Base-by-base conservation (phyloP, 2,888 invertebrate species). In the Tholera decimalis region DNA sequence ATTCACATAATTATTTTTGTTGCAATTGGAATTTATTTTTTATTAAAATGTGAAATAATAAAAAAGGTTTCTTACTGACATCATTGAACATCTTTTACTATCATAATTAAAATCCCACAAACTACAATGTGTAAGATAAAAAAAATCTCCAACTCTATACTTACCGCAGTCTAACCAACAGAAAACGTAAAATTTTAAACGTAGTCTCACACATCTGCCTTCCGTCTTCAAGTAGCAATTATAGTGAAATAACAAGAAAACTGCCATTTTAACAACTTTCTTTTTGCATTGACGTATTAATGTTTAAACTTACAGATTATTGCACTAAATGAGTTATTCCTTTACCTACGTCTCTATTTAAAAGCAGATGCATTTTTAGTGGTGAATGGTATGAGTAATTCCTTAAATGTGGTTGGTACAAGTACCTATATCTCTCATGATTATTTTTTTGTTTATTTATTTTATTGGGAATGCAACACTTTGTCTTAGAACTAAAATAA, bases 161-260 rank as follows among this genome's bases (percentile, higher is more conserved):
- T 57, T 57, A 81, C 18, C 6, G 81, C 60, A 53, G 65, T 30
- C 79, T 61, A 73, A 71, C 78, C 83, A 83, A 82, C 87, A 88
- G 44, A 88, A 83, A 87, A 90, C 85, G 88, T 91, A 88, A 93
- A 90, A 90, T 90, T 91, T 91, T 85, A 87, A 91, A 88, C 83
- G 89, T 86, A 89, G 89, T 92, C 92, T 87, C 93, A 93, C 90
- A 89, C 94, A 94, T 94, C 94, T 94, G 94, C 93, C 91, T 86
- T 87, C 90, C 87, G 91, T 89, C 91, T 85, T 84, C 71, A 86
- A 84, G 86, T 89, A 89, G 86, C 89, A 94, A 94, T 94, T 94
- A 94, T 89, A 89, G 83, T 81, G 83, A 86, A 90, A 91, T 85
- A 88, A 91, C 88, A 88, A 90, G 69, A 83, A 90, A 87, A 89